Evolutionary conservation across 2,797 vertebrate genomes (phyloP).

Genomic region (Notolepis coatsorum): DNA sequence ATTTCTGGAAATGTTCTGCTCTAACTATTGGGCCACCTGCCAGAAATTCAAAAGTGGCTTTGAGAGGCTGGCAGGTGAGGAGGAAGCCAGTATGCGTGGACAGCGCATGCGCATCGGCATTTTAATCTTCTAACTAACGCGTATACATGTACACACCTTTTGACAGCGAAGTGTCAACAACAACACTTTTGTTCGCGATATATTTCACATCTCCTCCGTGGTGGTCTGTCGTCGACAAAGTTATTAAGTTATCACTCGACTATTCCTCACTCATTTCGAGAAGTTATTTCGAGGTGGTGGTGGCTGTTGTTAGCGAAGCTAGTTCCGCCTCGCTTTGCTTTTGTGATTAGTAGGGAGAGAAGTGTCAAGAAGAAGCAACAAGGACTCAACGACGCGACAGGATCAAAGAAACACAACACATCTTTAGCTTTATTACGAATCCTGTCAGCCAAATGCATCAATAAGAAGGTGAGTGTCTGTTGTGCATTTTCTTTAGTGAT

Average conservation of each 20-base stretch:
- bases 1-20: no score
- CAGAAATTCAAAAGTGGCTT: background rate
- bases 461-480: constrained; percentile 44
- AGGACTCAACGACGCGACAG: constrained; percentile 8
- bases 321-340: constrained; percentile 57
- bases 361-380: constrained; percentile 63
- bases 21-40: no score
- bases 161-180: constrained; percentile 23
- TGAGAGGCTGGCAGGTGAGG: constrained; percentile 22
- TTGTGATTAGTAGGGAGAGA: constrained; percentile 40
- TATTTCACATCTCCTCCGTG: background rate
- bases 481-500: no score
- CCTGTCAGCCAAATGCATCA: no score
- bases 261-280: rapidly evolving
- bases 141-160: constrained; percentile 33
- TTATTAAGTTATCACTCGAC: background rate
- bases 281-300: constrained; percentile 11
- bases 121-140: constrained; percentile 51
- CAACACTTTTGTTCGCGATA: constrained; percentile 25
- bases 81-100: background rate
- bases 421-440: background rate
- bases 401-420: background rate
- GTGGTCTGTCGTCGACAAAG: background rate
- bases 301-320: constrained; percentile 35
- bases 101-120: constrained; percentile 56